phyloP scores from a whole-genome alignment of 2,113 vertebrate genomes.

The Paramormyrops kingsleyae region DNA sequence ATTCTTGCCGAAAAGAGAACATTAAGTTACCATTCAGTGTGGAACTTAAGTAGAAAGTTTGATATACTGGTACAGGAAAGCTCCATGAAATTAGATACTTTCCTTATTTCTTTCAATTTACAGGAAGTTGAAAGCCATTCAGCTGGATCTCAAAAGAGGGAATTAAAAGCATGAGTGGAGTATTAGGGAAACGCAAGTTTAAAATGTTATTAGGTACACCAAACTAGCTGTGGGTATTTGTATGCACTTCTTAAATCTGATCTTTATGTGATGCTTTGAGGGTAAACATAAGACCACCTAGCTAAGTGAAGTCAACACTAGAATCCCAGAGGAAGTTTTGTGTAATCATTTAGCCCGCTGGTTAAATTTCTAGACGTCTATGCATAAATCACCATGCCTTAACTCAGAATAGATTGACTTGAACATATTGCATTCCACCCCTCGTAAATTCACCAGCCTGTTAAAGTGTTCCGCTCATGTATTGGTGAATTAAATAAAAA shows the following conservation, averaged over 20 bases:
- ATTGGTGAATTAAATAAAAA: conserved; percentile 1
- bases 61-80: neutral
- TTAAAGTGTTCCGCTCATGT: conserved; percentile 2
- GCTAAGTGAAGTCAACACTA: neutral
- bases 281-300: neutral
- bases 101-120: conserved; percentile 17
- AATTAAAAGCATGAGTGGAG: conserved; percentile 42
- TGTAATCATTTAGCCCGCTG: neutral
- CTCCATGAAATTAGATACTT: neutral
- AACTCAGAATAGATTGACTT: conserved; percentile 5
- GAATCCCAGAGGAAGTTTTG: neutral
- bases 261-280: neutral
- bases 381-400: neutral
- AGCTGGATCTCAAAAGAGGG: conserved; percentile 41
- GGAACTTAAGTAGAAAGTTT: neutral
- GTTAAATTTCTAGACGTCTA: neutral
- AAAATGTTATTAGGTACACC: conserved; percentile 62
- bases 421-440: neutral
- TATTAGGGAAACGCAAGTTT: conserved; percentile 41
- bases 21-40: neutral
- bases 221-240: conserved; percentile 51
- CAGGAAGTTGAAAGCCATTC: conserved; percentile 52
- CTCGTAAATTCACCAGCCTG: neutral
- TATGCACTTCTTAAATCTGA: neutral
- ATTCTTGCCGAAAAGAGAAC: neutral